Percentiles rank a stretch among this genome's conserved stretches.
Conservation (phyloP, 2,888 invertebrate genomes). For the Pilophorus perplexus region DNA sequence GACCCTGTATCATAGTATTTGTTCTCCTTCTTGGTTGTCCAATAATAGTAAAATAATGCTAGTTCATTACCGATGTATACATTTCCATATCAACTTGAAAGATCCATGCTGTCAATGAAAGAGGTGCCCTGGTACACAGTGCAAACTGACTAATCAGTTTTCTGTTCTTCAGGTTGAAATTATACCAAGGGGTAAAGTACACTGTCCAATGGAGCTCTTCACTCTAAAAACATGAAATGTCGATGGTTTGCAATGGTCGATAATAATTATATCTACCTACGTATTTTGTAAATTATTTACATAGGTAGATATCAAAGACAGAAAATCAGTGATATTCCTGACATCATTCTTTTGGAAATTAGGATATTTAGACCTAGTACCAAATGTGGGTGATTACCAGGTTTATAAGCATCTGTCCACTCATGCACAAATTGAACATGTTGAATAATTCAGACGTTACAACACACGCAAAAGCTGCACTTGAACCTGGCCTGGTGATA, state of each 20-base stretch:
- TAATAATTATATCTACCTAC: too few relatives aligned
- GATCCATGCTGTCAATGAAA: conserved; percentile 15
- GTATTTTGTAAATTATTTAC: too few relatives aligned
- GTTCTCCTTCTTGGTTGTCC: too few relatives aligned
- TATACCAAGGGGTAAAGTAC: conserved; percentile 28
- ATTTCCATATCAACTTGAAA: conserved; percentile 19
- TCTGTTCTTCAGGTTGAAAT: conserved; percentile 6
- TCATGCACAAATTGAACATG: conserved; percentile 9
- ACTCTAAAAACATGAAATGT: conserved; percentile 5
- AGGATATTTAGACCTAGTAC: too few relatives aligned
- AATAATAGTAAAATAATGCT: too few relatives aligned
- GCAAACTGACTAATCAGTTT: conserved; percentile 10
- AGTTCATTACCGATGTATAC: conserved; percentile 29
- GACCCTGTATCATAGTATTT: too few relatives aligned
- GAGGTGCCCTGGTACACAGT: neutral
- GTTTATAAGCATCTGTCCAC: too few relatives aligned
- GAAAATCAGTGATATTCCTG: too few relatives aligned
- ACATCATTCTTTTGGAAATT: too few relatives aligned
- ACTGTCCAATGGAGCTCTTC: conserved; percentile 21
- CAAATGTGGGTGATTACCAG: too few relatives aligned
- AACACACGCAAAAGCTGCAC: conserved; percentile 2
- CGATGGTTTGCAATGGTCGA: too few relatives aligned
- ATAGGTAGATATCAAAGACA: too few relatives aligned
- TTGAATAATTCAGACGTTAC: conserved; percentile 4
- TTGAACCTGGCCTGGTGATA: conserved; percentile 1